phyloP scores from a whole-genome alignment of 35 echinoderm and acorn worm genomes.

The Patiria miniata region DNA sequence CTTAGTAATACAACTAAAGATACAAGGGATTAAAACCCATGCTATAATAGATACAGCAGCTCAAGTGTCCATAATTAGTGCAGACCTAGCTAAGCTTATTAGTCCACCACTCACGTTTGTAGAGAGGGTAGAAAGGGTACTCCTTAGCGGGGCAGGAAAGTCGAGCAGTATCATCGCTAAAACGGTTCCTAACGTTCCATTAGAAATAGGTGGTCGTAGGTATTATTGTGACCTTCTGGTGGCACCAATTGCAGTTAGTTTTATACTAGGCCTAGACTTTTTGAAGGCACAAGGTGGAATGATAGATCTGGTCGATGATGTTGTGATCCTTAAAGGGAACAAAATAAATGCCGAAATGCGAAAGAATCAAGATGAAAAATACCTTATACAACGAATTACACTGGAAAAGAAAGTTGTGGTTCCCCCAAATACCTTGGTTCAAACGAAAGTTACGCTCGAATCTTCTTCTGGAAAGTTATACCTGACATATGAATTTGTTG shows the following conservation, averaged over 20 bases:
- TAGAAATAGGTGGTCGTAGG: not conserved
- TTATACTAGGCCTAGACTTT: not conserved
- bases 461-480: not conserved
- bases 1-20: not conserved
- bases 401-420: not conserved
- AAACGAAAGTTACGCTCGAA: not conserved
- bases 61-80: not conserved
- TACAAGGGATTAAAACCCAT: conserved; percentile 3
- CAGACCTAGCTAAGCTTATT: not conserved
- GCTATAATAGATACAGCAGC: conserved; percentile 6
- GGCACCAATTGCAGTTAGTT: not conserved
- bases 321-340: not conserved
- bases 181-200: not conserved
- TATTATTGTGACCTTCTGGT: not conserved
- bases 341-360: too few species aligned
- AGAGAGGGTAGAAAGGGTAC: not conserved
- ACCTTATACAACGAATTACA: not conserved
- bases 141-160: not conserved
- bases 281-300: not conserved
- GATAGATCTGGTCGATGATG: not conserved
- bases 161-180: not conserved
- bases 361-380: not conserved
- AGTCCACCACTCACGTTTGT: not conserved
- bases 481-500: not conserved
- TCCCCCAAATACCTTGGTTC: not conserved